A percentile compares a stretch with the other conserved stretches of the same genome.
phyloP scores from a whole-genome alignment of 2,888 invertebrate genomes.

The Drosophila borborema region DNA sequence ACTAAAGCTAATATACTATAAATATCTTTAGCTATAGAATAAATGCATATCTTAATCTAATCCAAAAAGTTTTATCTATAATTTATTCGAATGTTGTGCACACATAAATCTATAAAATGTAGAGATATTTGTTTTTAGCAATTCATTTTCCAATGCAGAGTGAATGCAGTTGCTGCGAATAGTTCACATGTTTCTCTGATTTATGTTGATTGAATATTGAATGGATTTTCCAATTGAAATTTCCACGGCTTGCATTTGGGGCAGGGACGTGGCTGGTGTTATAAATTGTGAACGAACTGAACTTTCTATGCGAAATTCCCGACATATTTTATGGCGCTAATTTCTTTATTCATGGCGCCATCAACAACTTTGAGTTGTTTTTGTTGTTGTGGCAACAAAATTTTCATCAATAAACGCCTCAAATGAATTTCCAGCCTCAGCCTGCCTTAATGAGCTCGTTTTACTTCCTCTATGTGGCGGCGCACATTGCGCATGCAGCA shows the following conservation, averaged over 20 bases:
- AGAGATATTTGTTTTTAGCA: background rate
- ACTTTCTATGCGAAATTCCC: slow-evolving; percentile 61
- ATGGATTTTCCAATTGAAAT: slow-evolving; percentile 53
- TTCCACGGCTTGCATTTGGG: slow-evolving; percentile 16
- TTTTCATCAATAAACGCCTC: slow-evolving; percentile 51
- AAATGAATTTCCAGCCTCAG: slow-evolving; percentile 42
- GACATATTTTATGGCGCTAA: slow-evolving; percentile 64
- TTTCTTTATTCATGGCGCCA: slow-evolving; percentile 76
- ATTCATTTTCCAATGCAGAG: background rate
- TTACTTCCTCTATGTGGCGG: slow-evolving; percentile 14
- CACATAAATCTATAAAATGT: background rate
- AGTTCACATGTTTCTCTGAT: slow-evolving; percentile 24
- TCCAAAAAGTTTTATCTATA: background rate
- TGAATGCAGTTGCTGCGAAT: background rate
- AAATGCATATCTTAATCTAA: background rate
- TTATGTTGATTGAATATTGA: slow-evolving; percentile 49
- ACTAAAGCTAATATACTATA: too few relatives aligned
- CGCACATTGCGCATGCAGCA: slow-evolving; percentile 69
- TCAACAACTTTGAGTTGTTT: slow-evolving; percentile 10
- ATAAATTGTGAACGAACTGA: slow-evolving; percentile 37
- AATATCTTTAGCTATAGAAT: background rate
- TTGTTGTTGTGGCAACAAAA: slow-evolving; percentile 23
- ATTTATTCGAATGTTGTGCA: background rate
- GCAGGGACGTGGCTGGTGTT: slow-evolving; percentile 53
- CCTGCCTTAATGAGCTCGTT: slow-evolving; percentile 52